Conservation (phyloP, 2,113 vertebrate species). For the Gallinago undulata region DNA sequence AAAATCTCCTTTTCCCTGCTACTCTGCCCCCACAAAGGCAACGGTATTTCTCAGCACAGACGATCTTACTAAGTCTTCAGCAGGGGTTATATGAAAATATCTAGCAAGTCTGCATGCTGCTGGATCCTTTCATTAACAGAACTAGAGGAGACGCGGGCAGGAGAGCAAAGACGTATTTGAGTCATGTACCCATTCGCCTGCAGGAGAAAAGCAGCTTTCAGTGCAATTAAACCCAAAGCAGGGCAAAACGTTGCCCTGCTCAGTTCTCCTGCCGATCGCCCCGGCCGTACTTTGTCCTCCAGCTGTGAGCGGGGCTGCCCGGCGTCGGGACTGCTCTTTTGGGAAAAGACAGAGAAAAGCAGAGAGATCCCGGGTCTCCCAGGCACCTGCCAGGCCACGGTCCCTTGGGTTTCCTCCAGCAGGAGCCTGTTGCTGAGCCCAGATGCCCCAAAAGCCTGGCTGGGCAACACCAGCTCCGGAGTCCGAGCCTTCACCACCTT, state of each 20-base stretch:
- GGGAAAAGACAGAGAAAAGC: background rate
- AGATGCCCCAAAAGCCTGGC: background rate
- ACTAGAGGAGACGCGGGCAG: background rate
- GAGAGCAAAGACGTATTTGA: background rate
- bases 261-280: background rate
- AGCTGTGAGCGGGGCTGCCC: background rate
- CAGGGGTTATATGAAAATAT: background rate
- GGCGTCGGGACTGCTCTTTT: background rate
- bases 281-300: background rate
- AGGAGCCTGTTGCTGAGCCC: background rate
- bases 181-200: background rate
- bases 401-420: background rate
- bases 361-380: background rate
- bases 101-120: background rate
- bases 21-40: background rate
- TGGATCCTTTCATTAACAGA: background rate
- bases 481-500: background rate
- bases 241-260: background rate
- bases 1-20: background rate
- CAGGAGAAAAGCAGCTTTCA: background rate
- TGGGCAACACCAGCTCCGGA: background rate
- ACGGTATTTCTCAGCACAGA: background rate
- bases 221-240: background rate
- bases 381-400: conserved; percentile 31
- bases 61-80: background rate